Percentiles rank a stretch among this genome's conserved stretches.
phyloP scores from a whole-genome alignment of 2,113 vertebrate species.

The Ceuthmochares aereus region DNA sequence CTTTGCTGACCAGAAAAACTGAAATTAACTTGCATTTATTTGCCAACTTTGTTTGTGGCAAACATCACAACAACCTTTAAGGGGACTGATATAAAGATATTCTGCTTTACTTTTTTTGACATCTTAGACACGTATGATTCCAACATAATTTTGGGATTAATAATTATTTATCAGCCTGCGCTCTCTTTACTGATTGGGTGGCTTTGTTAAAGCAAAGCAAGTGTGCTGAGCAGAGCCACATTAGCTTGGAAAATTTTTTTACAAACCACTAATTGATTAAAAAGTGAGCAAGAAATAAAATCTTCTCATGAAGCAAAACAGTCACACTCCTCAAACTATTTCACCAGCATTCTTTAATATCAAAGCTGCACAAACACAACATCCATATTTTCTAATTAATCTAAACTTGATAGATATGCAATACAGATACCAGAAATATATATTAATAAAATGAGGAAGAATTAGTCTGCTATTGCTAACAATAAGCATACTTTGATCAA shows the following conservation, averaged over 20 bases:
- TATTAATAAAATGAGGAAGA: not conserved
- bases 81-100: not conserved
- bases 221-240: not conserved
- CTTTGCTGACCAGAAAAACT: not conserved
- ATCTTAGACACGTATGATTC: not conserved
- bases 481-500: not conserved
- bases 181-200: not conserved
- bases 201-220: not conserved
- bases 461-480: not conserved
- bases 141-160: not conserved
- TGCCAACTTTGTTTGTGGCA: not conserved
- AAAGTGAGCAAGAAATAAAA: not conserved
- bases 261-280: not conserved
- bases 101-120: not conserved
- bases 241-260: not conserved
- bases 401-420: not conserved
- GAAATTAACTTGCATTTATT: not conserved
- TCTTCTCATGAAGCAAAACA: not conserved
- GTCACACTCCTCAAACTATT: not conserved
- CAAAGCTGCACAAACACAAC: not conserved
- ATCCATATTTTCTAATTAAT: not conserved
- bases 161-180: not conserved
- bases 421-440: not conserved
- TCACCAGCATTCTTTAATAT: not conserved
- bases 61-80: not conserved